A percentile compares a stretch with the other conserved stretches of the same genome.
These are phyloP conservation scores for Gallinago stenura DNA, from an alignment of 2,797 vertebrate species.

Conservation along the genomic window DNA sequence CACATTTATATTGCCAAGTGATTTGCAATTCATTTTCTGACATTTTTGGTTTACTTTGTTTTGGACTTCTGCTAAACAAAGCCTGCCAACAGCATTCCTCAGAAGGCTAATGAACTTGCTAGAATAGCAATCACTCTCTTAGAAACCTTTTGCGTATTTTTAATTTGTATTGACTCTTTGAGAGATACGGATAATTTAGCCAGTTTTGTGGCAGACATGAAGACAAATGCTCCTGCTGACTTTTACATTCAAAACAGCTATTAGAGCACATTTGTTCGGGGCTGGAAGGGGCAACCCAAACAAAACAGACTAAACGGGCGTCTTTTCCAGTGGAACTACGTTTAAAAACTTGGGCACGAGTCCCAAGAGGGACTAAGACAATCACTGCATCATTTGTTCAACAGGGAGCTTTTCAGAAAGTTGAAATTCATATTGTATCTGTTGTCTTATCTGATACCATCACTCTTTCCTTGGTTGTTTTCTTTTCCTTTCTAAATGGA, in stretches of 20 bases:
- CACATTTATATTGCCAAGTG: slow-evolving; percentile 48
- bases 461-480: rapidly evolving
- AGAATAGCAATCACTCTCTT: slow-evolving; percentile 54
- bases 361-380: background rate
- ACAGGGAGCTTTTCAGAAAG: background rate
- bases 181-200: slow-evolving; percentile 50
- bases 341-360: background rate
- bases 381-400: background rate
- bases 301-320: background rate
- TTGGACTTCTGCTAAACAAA: slow-evolving; percentile 53
- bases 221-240: slow-evolving; percentile 48
- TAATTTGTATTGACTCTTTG: slow-evolving; percentile 46
- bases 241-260: slow-evolving; percentile 23
- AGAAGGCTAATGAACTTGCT: slow-evolving; percentile 66
- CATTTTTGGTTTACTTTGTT: slow-evolving; percentile 68
- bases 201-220: slow-evolving; percentile 42
- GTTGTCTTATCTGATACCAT: background rate
- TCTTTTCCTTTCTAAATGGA: background rate
- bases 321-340: background rate
- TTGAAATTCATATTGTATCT: background rate
- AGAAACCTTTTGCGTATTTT: slow-evolving; percentile 48
- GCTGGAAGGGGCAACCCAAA: slow-evolving; percentile 1
- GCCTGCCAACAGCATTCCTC: slow-evolving; percentile 64
- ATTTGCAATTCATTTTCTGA: slow-evolving; percentile 68
- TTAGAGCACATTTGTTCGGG: slow-evolving; percentile 11